These are phyloP conservation scores for Remorina albescens DNA, from an alignment of 2,797 vertebrate genomes.

Conservation along the genomic window DNA sequence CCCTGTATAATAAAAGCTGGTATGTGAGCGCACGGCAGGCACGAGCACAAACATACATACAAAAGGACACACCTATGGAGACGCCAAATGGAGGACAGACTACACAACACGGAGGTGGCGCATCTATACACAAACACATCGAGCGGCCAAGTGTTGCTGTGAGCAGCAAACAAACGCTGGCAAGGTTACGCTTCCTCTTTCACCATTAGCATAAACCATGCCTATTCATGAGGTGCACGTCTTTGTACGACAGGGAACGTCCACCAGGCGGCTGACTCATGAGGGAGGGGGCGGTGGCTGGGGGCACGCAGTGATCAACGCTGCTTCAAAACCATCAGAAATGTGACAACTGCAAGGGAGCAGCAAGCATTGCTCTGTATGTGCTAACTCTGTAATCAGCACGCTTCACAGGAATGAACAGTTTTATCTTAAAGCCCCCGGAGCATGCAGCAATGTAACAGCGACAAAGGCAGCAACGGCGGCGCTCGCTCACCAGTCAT, in stretches of 20 bases:
- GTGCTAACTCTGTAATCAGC: conserved; percentile 35
- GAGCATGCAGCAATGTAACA: conserved; percentile 4
- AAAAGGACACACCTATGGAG: conserved; percentile 65
- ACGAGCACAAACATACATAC: conserved; percentile 54
- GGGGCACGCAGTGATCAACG: conserved; percentile 66
- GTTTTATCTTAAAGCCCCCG: conserved; percentile 26
- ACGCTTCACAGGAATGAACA: conserved; percentile 28
- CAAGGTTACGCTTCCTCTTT: conserved; percentile 61
- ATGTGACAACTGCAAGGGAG: conserved; percentile 39
- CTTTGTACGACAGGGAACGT: conserved; percentile 73
- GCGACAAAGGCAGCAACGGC: too few relatives aligned
- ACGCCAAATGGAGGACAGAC: conserved; percentile 64
- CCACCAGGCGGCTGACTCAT: conserved; percentile 73
- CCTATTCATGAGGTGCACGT: conserved; percentile 78
- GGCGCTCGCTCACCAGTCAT: conserved; percentile 91
- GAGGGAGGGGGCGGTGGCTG: conserved; percentile 44
- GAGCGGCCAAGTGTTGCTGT: conserved; percentile 63
- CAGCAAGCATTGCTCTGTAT: conserved; percentile 30
- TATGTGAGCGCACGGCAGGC: conserved; percentile 38
- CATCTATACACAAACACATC: conserved; percentile 67
- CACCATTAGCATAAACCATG: conserved; percentile 76
- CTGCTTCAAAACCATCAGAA: conserved; percentile 34
- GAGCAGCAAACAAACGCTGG: conserved; percentile 65
- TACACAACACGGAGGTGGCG: conserved; percentile 55
- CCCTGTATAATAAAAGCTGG: conserved; percentile 42